These are phyloP conservation scores for Siphlonurus alternatus DNA, from an alignment of 2,888 invertebrate species.

Conservation along the genomic window DNA sequence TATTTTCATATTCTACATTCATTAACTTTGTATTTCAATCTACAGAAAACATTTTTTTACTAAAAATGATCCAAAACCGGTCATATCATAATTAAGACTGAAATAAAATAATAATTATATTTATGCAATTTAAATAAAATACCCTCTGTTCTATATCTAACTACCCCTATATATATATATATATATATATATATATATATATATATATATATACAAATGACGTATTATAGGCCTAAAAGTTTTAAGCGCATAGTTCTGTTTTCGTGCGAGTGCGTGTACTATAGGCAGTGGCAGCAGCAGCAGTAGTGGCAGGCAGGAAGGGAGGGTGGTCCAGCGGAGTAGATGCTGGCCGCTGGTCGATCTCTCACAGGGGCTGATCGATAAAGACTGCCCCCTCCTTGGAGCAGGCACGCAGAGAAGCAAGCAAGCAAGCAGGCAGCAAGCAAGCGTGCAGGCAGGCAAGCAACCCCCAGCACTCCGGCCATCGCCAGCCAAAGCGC, in stretches of 20 bases:
- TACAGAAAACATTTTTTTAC: too few species aligned
- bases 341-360: not conserved
- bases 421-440: not conserved
- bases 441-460: not conserved
- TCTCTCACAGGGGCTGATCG: constrained; percentile 2
- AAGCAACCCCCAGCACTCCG: not conserved
- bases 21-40: too few species aligned
- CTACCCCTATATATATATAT: too few species aligned
- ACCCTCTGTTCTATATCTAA: too few species aligned
- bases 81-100: too few species aligned
- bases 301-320: not conserved
- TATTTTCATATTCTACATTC: too few species aligned
- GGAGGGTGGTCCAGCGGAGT: not conserved
- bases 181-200: too few species aligned
- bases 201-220: too few species aligned
- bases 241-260: not conserved
- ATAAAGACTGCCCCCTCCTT: not conserved
- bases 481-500: not conserved
- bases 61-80: too few species aligned
- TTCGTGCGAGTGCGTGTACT: not conserved
- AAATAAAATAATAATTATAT: too few species aligned
- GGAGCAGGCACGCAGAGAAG: not conserved
- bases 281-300: not conserved
- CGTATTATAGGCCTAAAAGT: too few species aligned
- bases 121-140: too few species aligned